These are phyloP conservation scores for Alosa sapidissima DNA, from an alignment of 2,797 vertebrate genomes.

Conservation along the genomic window DNA sequence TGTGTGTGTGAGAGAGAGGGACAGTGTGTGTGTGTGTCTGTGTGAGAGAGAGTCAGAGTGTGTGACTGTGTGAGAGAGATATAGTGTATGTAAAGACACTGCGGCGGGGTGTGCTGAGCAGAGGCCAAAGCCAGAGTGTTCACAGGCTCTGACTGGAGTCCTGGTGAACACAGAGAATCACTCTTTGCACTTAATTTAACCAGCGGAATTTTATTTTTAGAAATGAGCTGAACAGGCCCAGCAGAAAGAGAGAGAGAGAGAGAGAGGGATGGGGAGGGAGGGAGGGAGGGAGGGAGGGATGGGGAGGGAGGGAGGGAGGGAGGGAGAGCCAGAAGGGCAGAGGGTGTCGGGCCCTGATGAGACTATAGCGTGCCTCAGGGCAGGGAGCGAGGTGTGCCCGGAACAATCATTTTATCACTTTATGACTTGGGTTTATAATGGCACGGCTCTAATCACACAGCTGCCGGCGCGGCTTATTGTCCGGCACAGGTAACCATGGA, in stretches of 20 bases:
- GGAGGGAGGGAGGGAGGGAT: neutral
- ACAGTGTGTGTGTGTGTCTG: neutral
- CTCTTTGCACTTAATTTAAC: constrained; percentile 71
- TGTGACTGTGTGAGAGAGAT: neutral
- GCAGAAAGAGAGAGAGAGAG: neutral
- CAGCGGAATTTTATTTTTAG: constrained; percentile 71
- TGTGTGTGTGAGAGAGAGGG: neutral
- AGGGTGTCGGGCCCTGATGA: constrained; percentile 11
- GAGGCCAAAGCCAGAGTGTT: constrained; percentile 42
- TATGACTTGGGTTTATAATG: neutral
- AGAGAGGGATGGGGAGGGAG: neutral
- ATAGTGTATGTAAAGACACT: neutral
- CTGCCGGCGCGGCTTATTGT: neutral
- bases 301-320: neutral
- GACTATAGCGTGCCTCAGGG: neutral
- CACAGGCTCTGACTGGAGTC: constrained; percentile 40
- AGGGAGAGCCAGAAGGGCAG: neutral
- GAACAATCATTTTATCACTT: neutral
- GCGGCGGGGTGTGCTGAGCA: constrained; percentile 31
- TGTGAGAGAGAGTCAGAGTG: neutral
- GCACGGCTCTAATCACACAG: neutral
- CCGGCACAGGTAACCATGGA: neutral
- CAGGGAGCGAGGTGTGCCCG: neutral
- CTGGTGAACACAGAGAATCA: constrained; percentile 49
- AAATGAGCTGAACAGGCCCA: constrained; percentile 11